These are phyloP conservation scores for Sitta europaea DNA, from an alignment of 2,113 vertebrate genomes.

Conservation along the genomic window DNA sequence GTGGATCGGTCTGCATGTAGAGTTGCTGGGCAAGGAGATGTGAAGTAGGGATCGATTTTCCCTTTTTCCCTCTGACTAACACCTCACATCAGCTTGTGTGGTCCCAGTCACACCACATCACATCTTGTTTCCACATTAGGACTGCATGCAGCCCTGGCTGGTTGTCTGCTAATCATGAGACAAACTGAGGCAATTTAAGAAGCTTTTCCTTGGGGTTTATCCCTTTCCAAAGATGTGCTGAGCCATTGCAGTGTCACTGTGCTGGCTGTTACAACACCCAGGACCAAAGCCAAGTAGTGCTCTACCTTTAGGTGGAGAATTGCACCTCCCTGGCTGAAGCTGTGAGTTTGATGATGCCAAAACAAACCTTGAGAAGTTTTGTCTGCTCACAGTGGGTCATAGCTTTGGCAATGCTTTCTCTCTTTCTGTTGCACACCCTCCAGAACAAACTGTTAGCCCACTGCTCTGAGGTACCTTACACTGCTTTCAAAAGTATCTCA, in stretches of 20 bases:
- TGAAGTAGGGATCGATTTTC: not conserved
- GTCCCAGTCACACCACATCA: not conserved
- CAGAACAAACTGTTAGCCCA: not conserved
- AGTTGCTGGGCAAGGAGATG: not conserved
- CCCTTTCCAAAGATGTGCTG: not conserved
- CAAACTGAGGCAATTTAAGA: not conserved
- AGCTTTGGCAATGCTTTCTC: not conserved
- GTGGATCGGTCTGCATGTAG: not conserved
- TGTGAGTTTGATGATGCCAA: not conserved
- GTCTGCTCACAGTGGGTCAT: not conserved
- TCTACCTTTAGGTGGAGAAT: not conserved
- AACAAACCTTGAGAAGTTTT: not conserved
- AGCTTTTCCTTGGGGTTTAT: not conserved
- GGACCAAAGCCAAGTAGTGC: not conserved
- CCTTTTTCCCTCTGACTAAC: not conserved
- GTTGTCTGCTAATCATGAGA: not conserved
- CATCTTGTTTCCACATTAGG: not conserved
- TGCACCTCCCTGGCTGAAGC: not conserved
- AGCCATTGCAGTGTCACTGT: not conserved
- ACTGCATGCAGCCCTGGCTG: not conserved
- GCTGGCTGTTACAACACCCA: not conserved
- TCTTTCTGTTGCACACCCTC: not conserved
- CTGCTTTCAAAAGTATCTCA: not conserved
- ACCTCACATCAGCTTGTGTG: not conserved
- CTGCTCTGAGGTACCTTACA: not conserved